A percentile compares a stretch with the other conserved stretches of the same genome.
phyloP scores from a whole-genome alignment of 2,113 vertebrate species.

The Cariama cristata region DNA sequence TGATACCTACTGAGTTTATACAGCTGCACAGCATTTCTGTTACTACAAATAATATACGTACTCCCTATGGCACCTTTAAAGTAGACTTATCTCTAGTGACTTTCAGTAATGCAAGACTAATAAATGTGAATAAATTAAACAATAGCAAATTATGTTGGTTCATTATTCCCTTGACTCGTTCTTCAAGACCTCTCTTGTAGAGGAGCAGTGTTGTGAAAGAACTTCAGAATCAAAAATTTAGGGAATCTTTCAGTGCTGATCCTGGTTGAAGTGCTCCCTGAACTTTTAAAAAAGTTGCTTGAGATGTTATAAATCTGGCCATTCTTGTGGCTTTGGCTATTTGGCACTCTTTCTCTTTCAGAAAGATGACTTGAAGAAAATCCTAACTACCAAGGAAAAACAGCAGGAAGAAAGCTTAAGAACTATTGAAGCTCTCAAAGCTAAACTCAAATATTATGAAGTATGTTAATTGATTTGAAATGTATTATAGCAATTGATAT shows the following conservation, averaged over 20 bases:
- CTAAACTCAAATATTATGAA: conserved; percentile 87
- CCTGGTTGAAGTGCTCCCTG: background rate
- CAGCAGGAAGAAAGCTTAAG: conserved; percentile 89
- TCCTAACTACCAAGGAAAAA: conserved; percentile 83
- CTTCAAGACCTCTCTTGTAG: background rate
- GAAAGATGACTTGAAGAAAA: conserved; percentile 88
- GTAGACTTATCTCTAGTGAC: background rate
- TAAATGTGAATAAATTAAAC: background rate
- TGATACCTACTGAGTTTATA: fast-evolving
- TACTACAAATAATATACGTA: background rate
- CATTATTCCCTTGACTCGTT: background rate
- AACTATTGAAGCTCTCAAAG: conserved; percentile 88
- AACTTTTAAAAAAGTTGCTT: background rate
- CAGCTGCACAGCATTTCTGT: background rate
- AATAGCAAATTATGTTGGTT: background rate
- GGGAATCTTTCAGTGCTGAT: background rate
- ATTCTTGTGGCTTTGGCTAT: background rate
- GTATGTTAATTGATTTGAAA: conserved; percentile 68
- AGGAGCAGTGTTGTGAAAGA: background rate
- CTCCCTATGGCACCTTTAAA: background rate
- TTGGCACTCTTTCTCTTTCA: conserved; percentile 52
- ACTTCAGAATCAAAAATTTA: background rate
- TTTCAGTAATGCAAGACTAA: background rate
- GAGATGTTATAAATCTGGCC: background rate
- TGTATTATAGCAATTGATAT: background rate